Percentiles rank a stretch among this genome's conserved stretches.
phyloP scores from a whole-genome alignment of 2,888 invertebrate species.

The Xestia xanthographa region DNA sequence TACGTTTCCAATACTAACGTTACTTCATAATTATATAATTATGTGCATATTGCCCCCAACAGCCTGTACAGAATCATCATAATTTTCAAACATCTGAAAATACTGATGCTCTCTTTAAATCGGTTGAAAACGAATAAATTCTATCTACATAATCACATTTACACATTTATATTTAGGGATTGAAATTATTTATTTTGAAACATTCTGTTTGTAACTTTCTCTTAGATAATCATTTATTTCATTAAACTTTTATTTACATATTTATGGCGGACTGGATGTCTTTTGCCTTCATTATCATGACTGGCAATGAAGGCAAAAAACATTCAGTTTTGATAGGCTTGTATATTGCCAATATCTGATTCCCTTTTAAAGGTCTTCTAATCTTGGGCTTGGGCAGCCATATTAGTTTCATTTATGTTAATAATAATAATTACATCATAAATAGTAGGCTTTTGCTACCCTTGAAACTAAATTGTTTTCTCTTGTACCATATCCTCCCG shows the following conservation, averaged over 20 bases:
- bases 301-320: too few species aligned
- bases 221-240: not conserved
- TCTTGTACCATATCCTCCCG: not conserved
- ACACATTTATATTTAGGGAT: slow-evolving; percentile 76
- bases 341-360: not conserved
- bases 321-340: not conserved
- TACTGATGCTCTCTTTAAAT: slow-evolving; percentile 51
- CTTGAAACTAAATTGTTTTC: not conserved
- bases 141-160: slow-evolving; percentile 77
- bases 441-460: not conserved
- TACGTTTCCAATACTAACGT: not conserved
- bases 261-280: not conserved
- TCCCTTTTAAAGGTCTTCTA: not conserved
- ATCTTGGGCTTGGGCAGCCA: not conserved
- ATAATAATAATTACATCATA: too few species aligned
- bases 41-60: slow-evolving; percentile 26
- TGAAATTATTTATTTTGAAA: slow-evolving; percentile 39
- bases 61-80: slow-evolving; percentile 49
- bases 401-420: too few species aligned
- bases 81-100: slow-evolving; percentile 56
- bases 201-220: slow-evolving; percentile 41
- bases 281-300: too few species aligned
- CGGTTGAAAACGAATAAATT: slow-evolving; percentile 42
- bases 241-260: slow-evolving; percentile 14
- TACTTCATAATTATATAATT: not conserved